Conservation (phyloP, 2,888 invertebrate species). For the Chrysotoxum bicinctum region DNA sequence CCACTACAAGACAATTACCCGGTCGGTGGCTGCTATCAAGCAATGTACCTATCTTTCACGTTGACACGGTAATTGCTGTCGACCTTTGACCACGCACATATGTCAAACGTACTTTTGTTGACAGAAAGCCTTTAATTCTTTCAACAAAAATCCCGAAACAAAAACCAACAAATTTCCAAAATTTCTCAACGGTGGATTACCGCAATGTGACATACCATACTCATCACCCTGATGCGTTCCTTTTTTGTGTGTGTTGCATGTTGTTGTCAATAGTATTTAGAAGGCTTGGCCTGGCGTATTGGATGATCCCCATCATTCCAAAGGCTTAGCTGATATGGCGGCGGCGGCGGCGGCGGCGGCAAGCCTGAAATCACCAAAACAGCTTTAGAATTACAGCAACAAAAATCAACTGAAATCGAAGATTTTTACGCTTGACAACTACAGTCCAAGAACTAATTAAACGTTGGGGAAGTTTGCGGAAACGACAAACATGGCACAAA, state of each 20-base stretch:
- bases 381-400: background rate
- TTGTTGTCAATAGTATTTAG: slow-evolving; percentile 11
- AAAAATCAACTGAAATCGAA: slow-evolving; percentile 43
- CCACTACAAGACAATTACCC: slow-evolving; percentile 46
- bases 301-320: slow-evolving; percentile 42
- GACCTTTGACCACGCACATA: slow-evolving; percentile 47
- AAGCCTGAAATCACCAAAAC: slow-evolving; percentile 40
- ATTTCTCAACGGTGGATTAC: slow-evolving; percentile 53
- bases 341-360: slow-evolving; percentile 19
- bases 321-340: slow-evolving; percentile 17
- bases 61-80: slow-evolving; percentile 45
- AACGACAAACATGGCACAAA: slow-evolving; percentile 71
- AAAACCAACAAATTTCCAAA: slow-evolving; percentile 61
- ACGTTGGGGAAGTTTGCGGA: slow-evolving; percentile 71
- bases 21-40: slow-evolving; percentile 29
- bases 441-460: slow-evolving; percentile 72
- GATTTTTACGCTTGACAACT: slow-evolving; percentile 67
- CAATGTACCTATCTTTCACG: slow-evolving; percentile 43
- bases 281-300: slow-evolving; percentile 36
- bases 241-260: too few species aligned
- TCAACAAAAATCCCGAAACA: slow-evolving; percentile 33
- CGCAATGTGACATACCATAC: slow-evolving; percentile 58
- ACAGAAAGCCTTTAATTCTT: slow-evolving; percentile 13
- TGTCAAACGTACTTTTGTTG: background rate
- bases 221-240: slow-evolving; percentile 29